Percentiles rank a stretch among this genome's conserved stretches.
These are phyloP conservation scores for Ernsta delagoae DNA, from an alignment of 2,888 invertebrate genomes.

Conservation along the genomic window DNA sequence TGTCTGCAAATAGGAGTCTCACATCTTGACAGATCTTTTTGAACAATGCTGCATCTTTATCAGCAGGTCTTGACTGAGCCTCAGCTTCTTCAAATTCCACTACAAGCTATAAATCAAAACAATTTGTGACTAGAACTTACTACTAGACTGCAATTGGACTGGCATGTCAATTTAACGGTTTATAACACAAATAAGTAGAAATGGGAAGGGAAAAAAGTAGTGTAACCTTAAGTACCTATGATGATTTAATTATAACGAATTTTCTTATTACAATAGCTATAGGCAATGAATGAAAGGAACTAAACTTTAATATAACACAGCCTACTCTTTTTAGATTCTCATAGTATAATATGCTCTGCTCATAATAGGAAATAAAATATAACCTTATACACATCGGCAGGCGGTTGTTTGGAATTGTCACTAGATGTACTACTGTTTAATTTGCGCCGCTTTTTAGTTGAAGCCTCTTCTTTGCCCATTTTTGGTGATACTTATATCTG, in stretches of 20 bases:
- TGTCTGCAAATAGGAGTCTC: slow-evolving; percentile 87
- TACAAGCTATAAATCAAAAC: slow-evolving; percentile 79
- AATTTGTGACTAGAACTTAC: background rate
- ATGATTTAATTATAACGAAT: too few species aligned
- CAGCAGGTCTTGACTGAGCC: slow-evolving; percentile 86
- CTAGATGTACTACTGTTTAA: slow-evolving; percentile 66
- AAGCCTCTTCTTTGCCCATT: slow-evolving; percentile 79
- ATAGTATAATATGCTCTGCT: too few species aligned
- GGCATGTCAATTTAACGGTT: too few species aligned
- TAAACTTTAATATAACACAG: too few species aligned
- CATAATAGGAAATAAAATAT: slow-evolving; percentile 38
- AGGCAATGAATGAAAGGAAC: too few species aligned
- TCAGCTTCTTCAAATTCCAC: slow-evolving; percentile 91
- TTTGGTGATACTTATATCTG: slow-evolving; percentile 2
- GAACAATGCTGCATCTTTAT: slow-evolving; percentile 88
- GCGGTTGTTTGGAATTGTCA: slow-evolving; percentile 70
- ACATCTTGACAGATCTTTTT: slow-evolving; percentile 89
- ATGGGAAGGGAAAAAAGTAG: too few species aligned
- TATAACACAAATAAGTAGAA: too few species aligned
- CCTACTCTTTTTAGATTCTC: too few species aligned
- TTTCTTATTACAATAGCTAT: too few species aligned
- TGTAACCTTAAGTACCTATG: too few species aligned
- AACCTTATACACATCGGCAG: slow-evolving; percentile 86
- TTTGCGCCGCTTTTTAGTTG: slow-evolving; percentile 85
- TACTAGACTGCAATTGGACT: too few species aligned